phyloP scores from a whole-genome alignment of 2,797 vertebrate species.

The Epinephelus awoara region DNA sequence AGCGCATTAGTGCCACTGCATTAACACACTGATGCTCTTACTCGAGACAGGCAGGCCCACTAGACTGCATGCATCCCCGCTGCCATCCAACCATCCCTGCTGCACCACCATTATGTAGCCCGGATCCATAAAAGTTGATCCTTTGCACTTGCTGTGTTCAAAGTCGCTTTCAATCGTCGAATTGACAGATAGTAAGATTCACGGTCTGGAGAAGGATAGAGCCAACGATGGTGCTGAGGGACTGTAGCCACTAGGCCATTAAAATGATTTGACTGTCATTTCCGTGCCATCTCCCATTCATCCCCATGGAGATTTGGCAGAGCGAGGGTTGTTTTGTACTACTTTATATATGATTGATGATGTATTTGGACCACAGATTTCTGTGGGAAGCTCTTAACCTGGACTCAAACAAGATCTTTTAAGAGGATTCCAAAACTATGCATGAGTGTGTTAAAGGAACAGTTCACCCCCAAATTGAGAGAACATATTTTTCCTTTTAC shows the following conservation, averaged over 20 bases:
- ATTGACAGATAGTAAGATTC: conserved; percentile 57
- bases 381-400: conserved; percentile 12
- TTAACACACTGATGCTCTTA: conserved; percentile 77
- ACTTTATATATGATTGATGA: conserved; percentile 9
- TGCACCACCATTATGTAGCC: conserved; percentile 19
- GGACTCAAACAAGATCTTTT: conserved; percentile 4
- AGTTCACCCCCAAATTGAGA: no score
- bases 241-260: conserved; percentile 56
- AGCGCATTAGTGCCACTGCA: conserved; percentile 78
- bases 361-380: conserved; percentile 19
- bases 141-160: conserved; percentile 43
- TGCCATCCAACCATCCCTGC: not conserved
- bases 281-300: conserved; percentile 42
- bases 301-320: conserved; percentile 46
- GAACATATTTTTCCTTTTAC: no score
- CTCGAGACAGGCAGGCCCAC: conserved; percentile 38
- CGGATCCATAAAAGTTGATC: conserved; percentile 56
- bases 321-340: conserved; percentile 35
- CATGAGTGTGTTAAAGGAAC: not conserved
- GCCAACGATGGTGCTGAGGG: conserved; percentile 36
- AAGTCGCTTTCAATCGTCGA: conserved; percentile 41
- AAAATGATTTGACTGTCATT: conserved; percentile 65
- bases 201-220: conserved; percentile 34
- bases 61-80: conserved; percentile 13
- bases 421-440: not conserved